Evolutionary conservation across 2,888 invertebrate species (phyloP), one percentile per base, ranked within the genome.

Genomic region (Drosophila paracracens): DNA sequence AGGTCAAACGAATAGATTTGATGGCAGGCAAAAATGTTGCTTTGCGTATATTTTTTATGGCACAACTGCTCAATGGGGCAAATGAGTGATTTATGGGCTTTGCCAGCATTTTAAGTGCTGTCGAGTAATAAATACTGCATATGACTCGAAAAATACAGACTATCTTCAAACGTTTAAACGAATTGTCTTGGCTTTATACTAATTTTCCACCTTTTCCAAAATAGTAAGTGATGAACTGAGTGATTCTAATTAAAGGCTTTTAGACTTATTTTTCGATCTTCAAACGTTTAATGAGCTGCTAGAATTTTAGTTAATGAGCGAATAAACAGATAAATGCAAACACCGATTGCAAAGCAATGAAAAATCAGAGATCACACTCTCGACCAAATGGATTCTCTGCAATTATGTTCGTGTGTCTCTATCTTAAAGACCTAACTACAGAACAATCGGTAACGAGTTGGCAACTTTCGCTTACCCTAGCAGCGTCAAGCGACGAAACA

Each of bases 51-150:
- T 18, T 11, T 70, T 65, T 53, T 50, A 54, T 54, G 46, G 29
- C 29, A 58, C 68, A 53, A 63, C 59, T 56, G 36, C 69, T 62
- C 79, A 84, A 87, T 84, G 84, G 84, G 69, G 79, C 79, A 76
- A 76, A 84, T 87, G 62, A 70, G 62, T 81, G 88, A 83, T 87
- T 83, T 83, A 83, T 87, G 76, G 57, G 40, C 54, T 67, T 63
- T 46, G 53, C 48, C 60, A 27, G 52, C 54, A 62, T 40, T 75
- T 82, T 88, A 88, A 83, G 88, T 83, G 82, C 88, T 71, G 76
- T 79, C 71, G 75, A 75, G 16, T 53, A 48, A 57, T 63, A 54
- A 29, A 67, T 52, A 43, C 58, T 51, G 57, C 51, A 51, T 31
- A 25, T 29, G 56, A n/a, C 35, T 57, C 8, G 36, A 4, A 53